phyloP scores from a whole-genome alignment of 2,888 invertebrate species.

The Tipula unca region DNA sequence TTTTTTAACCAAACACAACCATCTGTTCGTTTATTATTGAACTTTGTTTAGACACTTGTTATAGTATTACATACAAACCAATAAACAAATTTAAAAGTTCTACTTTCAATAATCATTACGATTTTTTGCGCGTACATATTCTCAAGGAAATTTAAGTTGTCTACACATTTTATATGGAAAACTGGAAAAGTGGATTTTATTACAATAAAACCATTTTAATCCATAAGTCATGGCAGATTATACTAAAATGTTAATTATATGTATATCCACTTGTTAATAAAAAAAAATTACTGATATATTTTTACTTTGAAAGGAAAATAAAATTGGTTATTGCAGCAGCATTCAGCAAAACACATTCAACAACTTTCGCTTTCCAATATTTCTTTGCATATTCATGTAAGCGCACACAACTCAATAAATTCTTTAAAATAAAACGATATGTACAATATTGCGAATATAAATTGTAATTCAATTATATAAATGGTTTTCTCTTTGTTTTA shows the following conservation, averaged over 20 bases:
- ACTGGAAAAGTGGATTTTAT: no score
- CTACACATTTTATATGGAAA: no score
- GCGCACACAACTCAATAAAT: neutral
- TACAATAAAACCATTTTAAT: neutral
- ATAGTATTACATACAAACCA: neutral
- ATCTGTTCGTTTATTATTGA: no score
- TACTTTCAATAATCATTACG: neutral
- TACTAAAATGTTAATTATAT: neutral
- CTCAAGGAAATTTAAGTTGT: no score
- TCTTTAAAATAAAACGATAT: neutral
- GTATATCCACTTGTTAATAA: neutral
- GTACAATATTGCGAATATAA: neutral
- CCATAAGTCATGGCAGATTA: neutral
- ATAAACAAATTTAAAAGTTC: neutral
- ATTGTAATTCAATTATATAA: neutral
- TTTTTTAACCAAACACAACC: no score
- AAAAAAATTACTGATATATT: neutral
- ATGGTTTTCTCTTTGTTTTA: neutral
- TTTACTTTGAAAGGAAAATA: neutral
- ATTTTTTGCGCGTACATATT: neutral
- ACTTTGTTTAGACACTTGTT: no score
- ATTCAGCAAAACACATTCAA: neutral
- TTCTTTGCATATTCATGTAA: neutral
- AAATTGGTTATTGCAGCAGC: neutral
- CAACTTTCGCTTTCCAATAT: neutral